A percentile compares a stretch with the other conserved stretches of the same genome.
These are phyloP conservation scores for Drosophila nannoptera DNA, from an alignment of 1,140 invertebrate species.

Conservation along the genomic window DNA sequence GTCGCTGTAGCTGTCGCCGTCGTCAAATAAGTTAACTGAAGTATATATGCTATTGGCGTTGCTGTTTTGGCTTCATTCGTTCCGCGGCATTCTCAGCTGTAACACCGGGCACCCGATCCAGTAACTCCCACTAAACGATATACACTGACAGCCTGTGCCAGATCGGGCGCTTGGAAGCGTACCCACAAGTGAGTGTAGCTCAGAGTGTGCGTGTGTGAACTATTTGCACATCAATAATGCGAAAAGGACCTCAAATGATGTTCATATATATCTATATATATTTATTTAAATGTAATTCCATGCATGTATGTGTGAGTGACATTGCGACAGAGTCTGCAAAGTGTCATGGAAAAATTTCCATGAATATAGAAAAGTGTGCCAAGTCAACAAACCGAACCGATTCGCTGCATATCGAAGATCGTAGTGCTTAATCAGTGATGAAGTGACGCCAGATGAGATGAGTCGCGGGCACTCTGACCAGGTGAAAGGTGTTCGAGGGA, in stretches of 20 bases:
- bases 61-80: constrained; percentile 71
- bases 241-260: too few species aligned
- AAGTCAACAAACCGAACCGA: constrained; percentile 17
- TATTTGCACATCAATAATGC: background rate
- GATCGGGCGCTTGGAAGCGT: constrained; percentile 18
- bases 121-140: constrained; percentile 1
- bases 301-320: too few species aligned
- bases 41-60: constrained; percentile 71
- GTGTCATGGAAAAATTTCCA: constrained; percentile 52
- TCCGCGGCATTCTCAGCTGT: constrained; percentile 69
- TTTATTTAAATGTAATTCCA: too few species aligned
- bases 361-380: constrained; percentile 33
- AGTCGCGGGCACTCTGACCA: background rate
- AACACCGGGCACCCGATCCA: constrained; percentile 42
- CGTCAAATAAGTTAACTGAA: constrained; percentile 35
- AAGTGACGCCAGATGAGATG: constrained; percentile 1
- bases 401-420: constrained; percentile 18
- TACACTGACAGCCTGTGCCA: constrained; percentile 4
- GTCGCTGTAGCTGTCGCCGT: constrained; percentile 1
- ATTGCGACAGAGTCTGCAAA: background rate
- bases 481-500: too few species aligned
- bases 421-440: constrained; percentile 16
- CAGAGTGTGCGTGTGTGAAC: constrained; percentile 1
- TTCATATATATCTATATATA: too few species aligned
- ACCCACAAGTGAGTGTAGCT: constrained; percentile 28